Evolutionary conservation across 2,113 vertebrate species (phyloP).

Genomic region (Sinosuthora webbiana): DNA sequence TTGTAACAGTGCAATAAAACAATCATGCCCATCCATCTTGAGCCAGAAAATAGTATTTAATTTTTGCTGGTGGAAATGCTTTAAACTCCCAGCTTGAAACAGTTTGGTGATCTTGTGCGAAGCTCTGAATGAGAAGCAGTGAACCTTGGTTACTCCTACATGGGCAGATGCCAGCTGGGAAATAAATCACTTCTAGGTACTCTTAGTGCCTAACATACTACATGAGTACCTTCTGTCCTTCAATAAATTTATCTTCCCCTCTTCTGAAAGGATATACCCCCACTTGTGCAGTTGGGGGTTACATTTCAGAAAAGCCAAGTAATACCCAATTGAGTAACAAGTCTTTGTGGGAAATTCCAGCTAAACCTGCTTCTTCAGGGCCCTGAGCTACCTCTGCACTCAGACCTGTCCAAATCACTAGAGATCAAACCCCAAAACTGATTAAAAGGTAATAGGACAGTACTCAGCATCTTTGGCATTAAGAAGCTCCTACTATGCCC

Average conservation of each 20-base stretch:
- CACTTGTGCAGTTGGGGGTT: neutral
- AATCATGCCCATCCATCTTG: neutral
- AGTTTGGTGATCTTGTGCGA: neutral
- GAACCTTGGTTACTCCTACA: neutral
- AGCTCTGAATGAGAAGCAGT: neutral
- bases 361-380: neutral
- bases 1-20: slow-evolving; percentile 7
- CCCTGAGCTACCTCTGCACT: neutral
- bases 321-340: neutral
- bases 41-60: neutral
- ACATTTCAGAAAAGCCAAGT: neutral
- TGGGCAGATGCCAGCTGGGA: neutral
- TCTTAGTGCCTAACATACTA: neutral
- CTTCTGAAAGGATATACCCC: neutral
- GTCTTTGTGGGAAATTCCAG: neutral
- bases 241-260: neutral
- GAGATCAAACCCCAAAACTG: neutral
- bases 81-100: neutral
- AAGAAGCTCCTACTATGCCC: neutral
- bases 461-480: neutral
- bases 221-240: neutral
- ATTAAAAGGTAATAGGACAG: neutral
- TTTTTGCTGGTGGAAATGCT: neutral
- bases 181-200: neutral
- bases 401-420: neutral